phyloP scores from a whole-genome alignment of 2,797 vertebrate genomes.

The Manis crassicaudata region DNA sequence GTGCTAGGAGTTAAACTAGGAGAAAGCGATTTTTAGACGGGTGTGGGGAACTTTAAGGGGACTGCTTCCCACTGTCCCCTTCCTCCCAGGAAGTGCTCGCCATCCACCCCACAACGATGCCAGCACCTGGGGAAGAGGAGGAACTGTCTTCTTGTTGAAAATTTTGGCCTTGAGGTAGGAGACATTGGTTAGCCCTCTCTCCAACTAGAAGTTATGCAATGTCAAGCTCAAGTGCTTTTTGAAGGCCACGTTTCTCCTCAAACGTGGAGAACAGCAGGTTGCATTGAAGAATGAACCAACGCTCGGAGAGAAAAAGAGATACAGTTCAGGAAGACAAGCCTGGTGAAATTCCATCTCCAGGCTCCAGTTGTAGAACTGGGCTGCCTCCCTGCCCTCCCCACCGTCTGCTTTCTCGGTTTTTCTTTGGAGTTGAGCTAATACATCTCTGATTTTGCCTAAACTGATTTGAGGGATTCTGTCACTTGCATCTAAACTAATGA shows the following conservation, averaged over 20 bases:
- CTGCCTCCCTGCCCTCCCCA: not conserved
- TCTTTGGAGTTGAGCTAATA: not conserved
- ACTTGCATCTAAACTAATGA: not conserved
- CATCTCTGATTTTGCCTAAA: not conserved
- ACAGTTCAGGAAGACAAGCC: not conserved
- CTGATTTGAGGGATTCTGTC: slow-evolving; percentile 20
- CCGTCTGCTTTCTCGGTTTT: not conserved
- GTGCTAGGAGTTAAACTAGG: not conserved
- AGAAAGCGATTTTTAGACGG: not conserved
- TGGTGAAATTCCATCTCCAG: not conserved
- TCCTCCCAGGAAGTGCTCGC: not conserved
- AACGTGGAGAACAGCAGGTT: not conserved
- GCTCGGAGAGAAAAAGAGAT: not conserved
- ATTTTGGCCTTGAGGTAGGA: not conserved
- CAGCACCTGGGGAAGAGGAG: not conserved
- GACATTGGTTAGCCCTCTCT: not conserved
- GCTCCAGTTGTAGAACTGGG: not conserved
- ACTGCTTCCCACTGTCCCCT: not conserved
- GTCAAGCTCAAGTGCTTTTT: not conserved
- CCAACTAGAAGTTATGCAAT: not conserved
- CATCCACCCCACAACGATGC: not conserved
- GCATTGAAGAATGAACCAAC: not conserved
- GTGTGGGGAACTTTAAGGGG: not conserved
- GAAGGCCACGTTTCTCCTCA: not conserved
- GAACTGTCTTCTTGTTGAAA: not conserved